Evolutionary conservation across 2,113 vertebrate genomes (phyloP).

Genomic region (Dasypus novemcinctus): DNA sequence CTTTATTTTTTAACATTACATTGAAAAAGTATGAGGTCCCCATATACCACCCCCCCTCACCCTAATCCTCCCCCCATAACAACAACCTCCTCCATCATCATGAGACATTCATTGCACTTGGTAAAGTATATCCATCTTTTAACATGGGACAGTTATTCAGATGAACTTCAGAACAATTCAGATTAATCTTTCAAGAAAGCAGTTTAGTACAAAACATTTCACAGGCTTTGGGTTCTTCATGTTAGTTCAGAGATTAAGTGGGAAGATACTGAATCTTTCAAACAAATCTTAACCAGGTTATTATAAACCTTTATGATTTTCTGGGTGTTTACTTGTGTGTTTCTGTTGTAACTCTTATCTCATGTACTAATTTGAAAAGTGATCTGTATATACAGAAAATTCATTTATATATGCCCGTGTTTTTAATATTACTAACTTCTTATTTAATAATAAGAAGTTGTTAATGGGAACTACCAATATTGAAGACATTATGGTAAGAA

Average conservation of each 20-base stretch:
- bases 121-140: constrained; percentile 31
- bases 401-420: background rate
- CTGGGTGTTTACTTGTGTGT: background rate
- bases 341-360: constrained; percentile 47
- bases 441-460: no score
- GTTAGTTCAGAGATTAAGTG: constrained; percentile 4
- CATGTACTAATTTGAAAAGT: background rate
- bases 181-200: background rate
- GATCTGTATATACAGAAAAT: constrained; percentile 4
- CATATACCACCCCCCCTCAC: no score
- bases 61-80: no score
- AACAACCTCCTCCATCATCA: no score
- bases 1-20: no score
- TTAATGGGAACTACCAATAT: background rate
- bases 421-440: constrained; percentile 29
- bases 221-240: background rate
- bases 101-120: no score
- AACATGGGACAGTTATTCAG: constrained; percentile 35
- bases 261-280: constrained; percentile 35
- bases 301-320: constrained; percentile 41
- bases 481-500: background rate
- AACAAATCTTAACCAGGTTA: constrained; percentile 1
- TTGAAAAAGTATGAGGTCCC: no score
- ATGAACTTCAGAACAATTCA: background rate
- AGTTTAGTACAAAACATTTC: constrained; percentile 14